Base-by-base conservation (phyloP, 2,113 vertebrate genomes). In the Sphyrna mokarran region DNA sequence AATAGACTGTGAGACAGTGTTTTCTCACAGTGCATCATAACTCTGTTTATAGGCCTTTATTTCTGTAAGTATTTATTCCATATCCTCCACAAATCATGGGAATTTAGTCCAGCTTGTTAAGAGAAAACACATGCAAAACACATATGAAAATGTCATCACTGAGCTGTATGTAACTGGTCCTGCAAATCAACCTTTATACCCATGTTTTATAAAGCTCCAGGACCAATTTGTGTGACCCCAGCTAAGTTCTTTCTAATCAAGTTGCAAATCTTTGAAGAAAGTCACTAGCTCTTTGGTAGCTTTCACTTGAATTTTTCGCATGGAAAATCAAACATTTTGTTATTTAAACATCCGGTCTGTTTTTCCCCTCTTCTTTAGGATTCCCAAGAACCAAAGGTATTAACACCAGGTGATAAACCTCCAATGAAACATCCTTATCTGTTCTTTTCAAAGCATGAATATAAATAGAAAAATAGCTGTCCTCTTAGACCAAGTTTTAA, bases 31-130 rank as follows among this genome's bases (percentile, higher is more conserved):
- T 76, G 23, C 40, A 48, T 72, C 43, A 95, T 54, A 72, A 72
- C 69, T 95, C 69, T 72, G 69, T 72, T 95, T 95, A 95, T 95
- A 43, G 40, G 94, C 68, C 63, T 93, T 93, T 63, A 93, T 63
- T 91, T 29, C 89, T 68, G 3, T 66, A 93, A 13, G 61, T 93
- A 68, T 93, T 93, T 61, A 93, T 63, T 91, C 89, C 89, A 93
- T 16, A 93, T 93, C 61, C 89, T 93, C 89, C 63, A 66, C 61
- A 93, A 93, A 68, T 61, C 89, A 66, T 66, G 61, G n/a, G 89
- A 91, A 93, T 93, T 93, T 66, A 66, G 89, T 4, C 33, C 18
- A 66, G 43, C 7, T 93, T 37, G 89, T 37, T 93, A 93, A 93
- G 61, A 93, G 61, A 68, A 93, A 93, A n/a, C 89, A 93, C 22